Evolutionary conservation across 1,140 invertebrate species (phyloP), one percentile per base, ranked within the genome.

Genomic region (Rhagoletis pomonella): DNA sequence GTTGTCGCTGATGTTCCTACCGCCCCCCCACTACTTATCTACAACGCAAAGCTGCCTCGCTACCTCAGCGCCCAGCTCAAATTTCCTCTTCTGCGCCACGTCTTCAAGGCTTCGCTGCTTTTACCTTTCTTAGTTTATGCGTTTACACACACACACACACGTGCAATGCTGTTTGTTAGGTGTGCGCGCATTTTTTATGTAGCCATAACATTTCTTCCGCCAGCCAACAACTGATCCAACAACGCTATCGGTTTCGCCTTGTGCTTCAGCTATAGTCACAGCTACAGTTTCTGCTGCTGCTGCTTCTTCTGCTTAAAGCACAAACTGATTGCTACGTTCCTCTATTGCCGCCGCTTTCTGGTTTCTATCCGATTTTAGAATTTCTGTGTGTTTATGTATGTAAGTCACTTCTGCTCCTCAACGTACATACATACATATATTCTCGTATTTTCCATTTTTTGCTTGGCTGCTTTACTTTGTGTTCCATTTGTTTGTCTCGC

Each of bases 401-500:
- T 62, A 17, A 4, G 60, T 62, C 60, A n/a, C 29, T 29, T 55
- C 50, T 67, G 39, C 29, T 4, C 29, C 12, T 4, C 44, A 3
- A 73, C 44, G 12, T 73, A 10, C 44, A 55, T 55, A 55, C 4
- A 5, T 73, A 44, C 9, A 42, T 10, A 29, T 29, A 50, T 42
- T 12, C 6, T 17, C 14, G n/a, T 73, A 73, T 73, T 58, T 85
- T 42, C 19, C 81, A 60, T 58, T 85, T 62, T 62, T 59, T 85
- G 81, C 81, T 62, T 85, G 9, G 59, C 81, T 85, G 19, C 42
- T 65, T 86, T 64, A 29, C 62, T 86, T 86, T 86, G 10, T 10
- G 59, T 86, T 86, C 62, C 42, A 29, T 90, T 88, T 90, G 50
- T 47, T 60, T 58, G 58, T 85, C 50, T 60, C 81, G n/a, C 19